Evolutionary conservation across 1,140 invertebrate genomes (phyloP).

Genomic region (Adoxophyes honmai): DNA sequence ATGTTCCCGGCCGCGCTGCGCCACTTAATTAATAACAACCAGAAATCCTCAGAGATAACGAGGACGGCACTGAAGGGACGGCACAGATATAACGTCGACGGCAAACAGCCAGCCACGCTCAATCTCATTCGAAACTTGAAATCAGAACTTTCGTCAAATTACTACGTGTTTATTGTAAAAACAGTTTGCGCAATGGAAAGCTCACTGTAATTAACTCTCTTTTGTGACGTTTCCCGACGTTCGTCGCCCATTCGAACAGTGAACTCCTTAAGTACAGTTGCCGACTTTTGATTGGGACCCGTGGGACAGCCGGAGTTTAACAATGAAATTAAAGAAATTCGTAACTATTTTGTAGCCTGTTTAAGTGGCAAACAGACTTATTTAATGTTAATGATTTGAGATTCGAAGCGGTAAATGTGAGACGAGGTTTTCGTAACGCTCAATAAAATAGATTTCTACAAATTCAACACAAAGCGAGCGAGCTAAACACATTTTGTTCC

Average conservation of each 20-base stretch:
- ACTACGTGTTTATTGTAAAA: not conserved
- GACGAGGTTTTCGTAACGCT: not conserved
- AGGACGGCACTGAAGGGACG: not conserved
- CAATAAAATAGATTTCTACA: too few relatives aligned
- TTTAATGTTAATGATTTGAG: slow-evolving; percentile 14
- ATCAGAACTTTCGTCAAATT: not conserved
- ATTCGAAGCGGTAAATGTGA: not conserved
- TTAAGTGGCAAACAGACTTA: slow-evolving; percentile 31
- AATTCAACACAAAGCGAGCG: too few relatives aligned
- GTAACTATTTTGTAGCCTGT: slow-evolving; percentile 23
- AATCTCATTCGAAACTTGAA: not conserved
- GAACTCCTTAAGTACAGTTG: slow-evolving; percentile 42
- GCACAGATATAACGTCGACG: not conserved
- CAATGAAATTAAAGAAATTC: slow-evolving; percentile 21
- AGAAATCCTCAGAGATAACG: slow-evolving; percentile 26
- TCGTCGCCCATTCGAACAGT: slow-evolving; percentile 25
- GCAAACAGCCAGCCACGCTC: not conserved
- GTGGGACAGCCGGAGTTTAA: slow-evolving; percentile 19
- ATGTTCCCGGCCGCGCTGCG: slow-evolving; percentile 28
- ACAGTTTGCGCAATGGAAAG: not conserved
- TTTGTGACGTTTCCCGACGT: slow-evolving; percentile 16
- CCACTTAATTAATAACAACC: slow-evolving; percentile 48
- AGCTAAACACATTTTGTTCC: too few relatives aligned
- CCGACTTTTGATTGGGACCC: slow-evolving; percentile 41
- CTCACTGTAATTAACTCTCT: slow-evolving; percentile 3